Percentiles rank a stretch among this genome's conserved stretches.
Conservation (phyloP, 2,888 invertebrate species). For the Xanthorhoe spadicearia region DNA sequence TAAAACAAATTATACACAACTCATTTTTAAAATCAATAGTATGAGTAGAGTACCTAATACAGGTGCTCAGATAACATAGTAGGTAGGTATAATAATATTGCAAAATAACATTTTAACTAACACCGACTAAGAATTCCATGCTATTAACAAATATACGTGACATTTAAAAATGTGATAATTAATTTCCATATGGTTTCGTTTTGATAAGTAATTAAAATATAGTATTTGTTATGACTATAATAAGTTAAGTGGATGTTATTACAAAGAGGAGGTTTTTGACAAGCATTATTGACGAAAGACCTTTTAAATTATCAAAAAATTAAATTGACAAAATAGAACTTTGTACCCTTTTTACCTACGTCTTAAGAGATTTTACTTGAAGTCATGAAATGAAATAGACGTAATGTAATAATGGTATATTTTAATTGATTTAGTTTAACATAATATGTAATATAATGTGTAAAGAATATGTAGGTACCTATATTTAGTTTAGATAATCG, state of each 20-base stretch:
- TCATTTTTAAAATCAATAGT: no score
- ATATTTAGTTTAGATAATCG: neutral
- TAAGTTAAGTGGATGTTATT: no score
- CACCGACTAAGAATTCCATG: conserved; percentile 27
- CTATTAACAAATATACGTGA: conserved; percentile 36
- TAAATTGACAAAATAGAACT: neutral
- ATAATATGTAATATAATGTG: neutral
- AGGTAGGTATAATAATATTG: conserved; percentile 5
- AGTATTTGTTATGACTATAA: neutral
- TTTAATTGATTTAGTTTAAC: neutral
- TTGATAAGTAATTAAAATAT: neutral
- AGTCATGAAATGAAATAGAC: no score
- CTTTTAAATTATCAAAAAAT: no score
- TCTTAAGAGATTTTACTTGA: no score
- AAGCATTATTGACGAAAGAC: no score
- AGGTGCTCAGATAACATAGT: neutral
- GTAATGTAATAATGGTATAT: no score
- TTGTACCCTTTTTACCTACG: no score
- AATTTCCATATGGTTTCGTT: conserved; percentile 12
- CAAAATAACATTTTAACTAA: conserved; percentile 23
- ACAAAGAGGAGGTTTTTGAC: no score
- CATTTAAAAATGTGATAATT: conserved; percentile 43
- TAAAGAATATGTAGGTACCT: no score
- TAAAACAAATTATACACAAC: no score
- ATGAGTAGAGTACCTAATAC: neutral